phyloP scores from a whole-genome alignment of 2,797 vertebrate species.

The Sandelia bainsii region DNA sequence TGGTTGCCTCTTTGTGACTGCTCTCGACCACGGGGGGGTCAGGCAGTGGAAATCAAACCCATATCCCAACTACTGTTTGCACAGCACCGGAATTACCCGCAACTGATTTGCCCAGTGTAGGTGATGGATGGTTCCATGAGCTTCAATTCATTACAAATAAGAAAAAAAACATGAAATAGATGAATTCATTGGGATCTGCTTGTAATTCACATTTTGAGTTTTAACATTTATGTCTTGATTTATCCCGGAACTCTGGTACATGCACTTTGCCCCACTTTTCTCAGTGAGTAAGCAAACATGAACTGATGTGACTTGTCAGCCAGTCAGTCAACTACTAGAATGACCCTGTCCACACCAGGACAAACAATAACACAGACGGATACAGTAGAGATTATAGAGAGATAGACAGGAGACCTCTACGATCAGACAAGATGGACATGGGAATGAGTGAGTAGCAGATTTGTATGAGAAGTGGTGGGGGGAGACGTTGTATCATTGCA shows the following conservation, averaged over 20 bases:
- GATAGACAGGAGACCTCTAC: conserved; percentile 66
- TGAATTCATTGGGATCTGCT: neutral
- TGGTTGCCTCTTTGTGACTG: conserved; percentile 21
- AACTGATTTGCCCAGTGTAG: neutral
- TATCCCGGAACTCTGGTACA: neutral
- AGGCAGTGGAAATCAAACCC: conserved; percentile 5
- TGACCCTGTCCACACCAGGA: conserved; percentile 16
- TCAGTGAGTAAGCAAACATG: conserved; percentile 37
- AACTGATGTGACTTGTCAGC: conserved; percentile 28
- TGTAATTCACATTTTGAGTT: conserved; percentile 11
- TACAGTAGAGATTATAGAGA: conserved; percentile 67
- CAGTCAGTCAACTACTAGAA: conserved; percentile 26
- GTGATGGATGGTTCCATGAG: neutral
- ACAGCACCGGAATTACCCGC: neutral
- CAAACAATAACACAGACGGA: conserved; percentile 69
- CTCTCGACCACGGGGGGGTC: neutral
- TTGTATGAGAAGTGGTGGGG: conserved; percentile 65
- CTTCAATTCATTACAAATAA: conserved; percentile 1
- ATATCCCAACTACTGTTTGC: neutral
- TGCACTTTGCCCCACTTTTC: conserved; percentile 40
- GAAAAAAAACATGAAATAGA: neutral
- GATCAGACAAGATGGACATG: conserved; percentile 72
- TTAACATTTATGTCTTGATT: conserved; percentile 8
- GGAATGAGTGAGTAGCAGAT: conserved; percentile 68
- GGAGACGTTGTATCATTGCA: conserved; percentile 66